A percentile compares a stretch with the other conserved stretches of the same genome.
Conservation (phyloP, 64 coral and sea anemone species). For the Astreopora myriophthalma region DNA sequence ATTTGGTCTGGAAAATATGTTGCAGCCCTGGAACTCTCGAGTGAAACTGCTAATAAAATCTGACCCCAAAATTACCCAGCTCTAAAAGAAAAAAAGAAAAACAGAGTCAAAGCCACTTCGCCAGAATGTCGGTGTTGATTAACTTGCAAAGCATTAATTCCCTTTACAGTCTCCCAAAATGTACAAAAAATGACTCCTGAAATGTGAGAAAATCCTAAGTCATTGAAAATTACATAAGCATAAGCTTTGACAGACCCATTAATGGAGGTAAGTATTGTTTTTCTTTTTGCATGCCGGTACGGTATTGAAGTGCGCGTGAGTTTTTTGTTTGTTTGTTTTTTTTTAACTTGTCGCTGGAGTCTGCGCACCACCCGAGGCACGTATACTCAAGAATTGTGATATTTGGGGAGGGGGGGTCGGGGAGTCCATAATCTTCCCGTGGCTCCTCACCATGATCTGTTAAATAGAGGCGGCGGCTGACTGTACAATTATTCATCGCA, state of each 20-base stretch:
- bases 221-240: background rate
- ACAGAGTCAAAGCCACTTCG: background rate
- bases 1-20: conserved; percentile 11
- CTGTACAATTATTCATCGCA: no score
- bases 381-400: no score
- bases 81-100: no score
- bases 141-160: conserved; percentile 11
- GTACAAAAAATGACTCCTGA: background rate
- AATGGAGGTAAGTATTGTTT: conserved; percentile 6
- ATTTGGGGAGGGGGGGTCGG: no score
- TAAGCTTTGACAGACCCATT: background rate
- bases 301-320: background rate
- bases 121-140: background rate
- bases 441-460: no score
- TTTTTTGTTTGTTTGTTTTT: background rate
- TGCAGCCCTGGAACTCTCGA: background rate
- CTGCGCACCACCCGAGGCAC: no score
- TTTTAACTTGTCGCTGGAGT: no score
- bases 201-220: conserved; percentile 15
- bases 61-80: background rate
- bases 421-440: no score
- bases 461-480: no score
- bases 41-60: conserved; percentile 25
- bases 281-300: no score
- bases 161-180: conserved; percentile 15